Evolutionary conservation across 2,888 invertebrate genomes (phyloP).

Genomic region (Laspeyria flexula): DNA sequence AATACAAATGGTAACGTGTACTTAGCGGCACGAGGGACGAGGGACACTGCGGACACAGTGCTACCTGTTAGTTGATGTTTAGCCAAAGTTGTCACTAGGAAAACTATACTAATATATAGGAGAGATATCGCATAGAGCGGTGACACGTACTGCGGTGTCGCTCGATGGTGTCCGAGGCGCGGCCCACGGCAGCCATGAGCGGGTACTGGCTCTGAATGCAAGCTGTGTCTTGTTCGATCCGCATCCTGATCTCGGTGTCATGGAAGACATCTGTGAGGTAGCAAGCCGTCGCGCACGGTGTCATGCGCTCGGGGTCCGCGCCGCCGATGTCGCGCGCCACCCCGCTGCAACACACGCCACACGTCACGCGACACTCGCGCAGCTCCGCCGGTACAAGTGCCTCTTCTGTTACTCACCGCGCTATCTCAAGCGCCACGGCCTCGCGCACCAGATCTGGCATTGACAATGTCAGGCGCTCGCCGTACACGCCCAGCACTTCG

Average conservation of each 20-base stretch:
- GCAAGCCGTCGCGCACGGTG: constrained; percentile 91
- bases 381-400: constrained; percentile 76
- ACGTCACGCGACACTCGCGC: no score
- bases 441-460: constrained; percentile 84
- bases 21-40: no score
- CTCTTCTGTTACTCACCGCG: constrained; percentile 84
- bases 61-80: no score
- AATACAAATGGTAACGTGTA: no score
- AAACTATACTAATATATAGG: no score
- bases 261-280: constrained; percentile 84
- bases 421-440: constrained; percentile 89
- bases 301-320: constrained; percentile 96
- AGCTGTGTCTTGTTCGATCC: constrained; percentile 86
- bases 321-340: constrained; percentile 89
- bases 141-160: constrained; percentile 81
- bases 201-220: constrained; percentile 92
- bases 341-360: constrained; percentile 4
- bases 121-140: not conserved
- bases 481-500: constrained; percentile 87
- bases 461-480: constrained; percentile 78
- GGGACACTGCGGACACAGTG: no score
- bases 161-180: constrained; percentile 90
- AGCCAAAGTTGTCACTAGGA: no score
- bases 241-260: constrained; percentile 84
- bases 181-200: constrained; percentile 92